Conservation (phyloP, 2,888 invertebrate genomes). For the Reticulitermes lucifugus region DNA sequence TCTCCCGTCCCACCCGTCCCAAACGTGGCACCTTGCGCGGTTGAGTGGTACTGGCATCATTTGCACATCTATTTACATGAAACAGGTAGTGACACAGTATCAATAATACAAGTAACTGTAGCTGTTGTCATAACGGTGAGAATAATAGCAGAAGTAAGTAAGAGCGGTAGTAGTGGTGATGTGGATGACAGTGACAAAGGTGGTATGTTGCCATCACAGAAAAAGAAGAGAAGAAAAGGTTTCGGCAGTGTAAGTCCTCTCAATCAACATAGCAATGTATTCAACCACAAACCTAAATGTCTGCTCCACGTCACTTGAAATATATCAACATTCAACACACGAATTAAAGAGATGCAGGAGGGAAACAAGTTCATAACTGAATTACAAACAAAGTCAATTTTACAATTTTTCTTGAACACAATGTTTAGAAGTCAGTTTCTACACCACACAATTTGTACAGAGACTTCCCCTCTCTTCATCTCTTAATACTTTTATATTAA, state of each 20-base stretch:
- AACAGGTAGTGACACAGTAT: constrained; percentile 20
- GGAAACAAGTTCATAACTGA: constrained; percentile 20
- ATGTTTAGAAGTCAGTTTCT: constrained; percentile 35
- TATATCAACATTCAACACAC: constrained; percentile 34
- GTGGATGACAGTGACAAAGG: not conserved
- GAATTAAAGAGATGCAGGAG: constrained; percentile 36
- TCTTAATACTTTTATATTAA: constrained; percentile 49
- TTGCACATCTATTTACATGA: constrained; percentile 31
- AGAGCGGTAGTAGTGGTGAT: not conserved
- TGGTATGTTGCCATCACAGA: not conserved
- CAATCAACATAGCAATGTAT: constrained; percentile 3
- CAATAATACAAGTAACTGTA: constrained; percentile 19
- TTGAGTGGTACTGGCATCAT: constrained; percentile 19
- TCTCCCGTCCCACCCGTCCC: constrained; percentile 19
- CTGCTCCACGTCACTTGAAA: constrained; percentile 13
- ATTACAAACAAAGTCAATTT: constrained; percentile 26
- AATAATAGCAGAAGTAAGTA: not conserved
- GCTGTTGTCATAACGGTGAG: not conserved
- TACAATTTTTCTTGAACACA: constrained; percentile 41
- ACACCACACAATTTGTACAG: constrained; percentile 46
- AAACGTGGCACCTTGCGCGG: not conserved
- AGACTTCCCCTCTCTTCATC: constrained; percentile 34
- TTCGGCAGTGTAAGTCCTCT: constrained; percentile 41
- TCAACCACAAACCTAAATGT: constrained; percentile 9
- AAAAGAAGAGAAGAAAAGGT: constrained; percentile 35